Evolutionary conservation across 2,797 vertebrate species (phyloP).

Genomic region (Acipenser oxyrinchus): DNA sequence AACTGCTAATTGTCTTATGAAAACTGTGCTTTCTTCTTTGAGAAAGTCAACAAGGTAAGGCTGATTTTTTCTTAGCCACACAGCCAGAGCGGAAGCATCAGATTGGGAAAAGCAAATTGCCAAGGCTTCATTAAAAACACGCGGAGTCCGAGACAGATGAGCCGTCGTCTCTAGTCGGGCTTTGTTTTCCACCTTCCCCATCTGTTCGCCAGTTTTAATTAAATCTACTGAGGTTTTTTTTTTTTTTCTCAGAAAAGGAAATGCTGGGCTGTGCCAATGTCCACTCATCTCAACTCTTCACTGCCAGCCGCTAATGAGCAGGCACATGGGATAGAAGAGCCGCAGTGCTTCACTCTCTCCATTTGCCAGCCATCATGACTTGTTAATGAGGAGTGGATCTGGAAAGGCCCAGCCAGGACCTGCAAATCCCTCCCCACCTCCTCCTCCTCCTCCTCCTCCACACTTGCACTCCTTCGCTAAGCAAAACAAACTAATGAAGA

Average conservation of each 20-base stretch:
- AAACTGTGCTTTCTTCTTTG: constrained; percentile 41
- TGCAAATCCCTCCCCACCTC: constrained; percentile 32
- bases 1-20: constrained; percentile 47
- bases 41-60: constrained; percentile 34
- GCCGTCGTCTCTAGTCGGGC: constrained; percentile 76
- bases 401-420: constrained; percentile 62
- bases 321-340: constrained; percentile 43
- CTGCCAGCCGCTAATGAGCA: constrained; percentile 91
- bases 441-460: constrained; percentile 41
- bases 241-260: constrained; percentile 62
- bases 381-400: constrained; percentile 83
- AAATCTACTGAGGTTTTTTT: constrained; percentile 83
- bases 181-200: constrained; percentile 82
- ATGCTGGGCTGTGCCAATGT: constrained; percentile 75
- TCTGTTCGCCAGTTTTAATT: constrained; percentile 98
- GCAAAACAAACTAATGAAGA: constrained; percentile 69
- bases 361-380: constrained; percentile 79
- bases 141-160: constrained; percentile 78
- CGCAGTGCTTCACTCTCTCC: constrained; percentile 38
- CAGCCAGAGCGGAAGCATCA: constrained; percentile 56
- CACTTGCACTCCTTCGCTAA: constrained; percentile 30
- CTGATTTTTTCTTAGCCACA: constrained; percentile 46
- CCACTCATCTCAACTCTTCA: constrained; percentile 75
- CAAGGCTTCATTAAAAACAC: constrained; percentile 71
- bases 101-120: constrained; percentile 54